Conservation (phyloP, 1,140 invertebrate genomes). For the Solenopsis invicta region DNA sequence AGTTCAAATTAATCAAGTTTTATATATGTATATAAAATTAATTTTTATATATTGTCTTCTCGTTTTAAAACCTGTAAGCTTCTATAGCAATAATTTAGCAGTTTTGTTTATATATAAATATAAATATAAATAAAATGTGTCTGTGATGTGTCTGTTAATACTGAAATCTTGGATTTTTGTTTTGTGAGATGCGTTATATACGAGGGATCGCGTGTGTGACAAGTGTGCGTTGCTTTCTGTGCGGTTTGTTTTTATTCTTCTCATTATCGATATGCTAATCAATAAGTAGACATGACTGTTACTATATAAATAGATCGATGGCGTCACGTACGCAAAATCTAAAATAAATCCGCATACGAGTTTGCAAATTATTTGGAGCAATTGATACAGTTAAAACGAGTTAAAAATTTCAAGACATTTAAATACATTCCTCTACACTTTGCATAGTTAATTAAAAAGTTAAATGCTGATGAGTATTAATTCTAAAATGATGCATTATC, state of each 20-base stretch:
- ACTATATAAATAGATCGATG: slow-evolving; percentile 41
- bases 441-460: background rate
- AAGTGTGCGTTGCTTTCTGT: slow-evolving; percentile 14
- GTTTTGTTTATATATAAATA: background rate
- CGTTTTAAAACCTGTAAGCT: background rate
- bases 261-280: slow-evolving; percentile 52
- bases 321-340: slow-evolving; percentile 8
- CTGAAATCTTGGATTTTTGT: slow-evolving; percentile 6
- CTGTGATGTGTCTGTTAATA: background rate
- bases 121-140: no score
- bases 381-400: background rate
- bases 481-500: no score
- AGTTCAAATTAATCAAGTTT: background rate
- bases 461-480: background rate
- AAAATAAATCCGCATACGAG: slow-evolving; percentile 17
- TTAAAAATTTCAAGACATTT: background rate
- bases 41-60: no score
- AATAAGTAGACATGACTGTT: slow-evolving; percentile 32
- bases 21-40: background rate
- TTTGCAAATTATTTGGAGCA: background rate
- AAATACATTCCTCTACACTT: background rate
- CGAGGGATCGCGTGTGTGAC: slow-evolving; percentile 5
- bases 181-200: slow-evolving; percentile 9
- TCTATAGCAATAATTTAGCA: background rate
- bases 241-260: slow-evolving; percentile 32